phyloP scores from a whole-genome alignment of 2,888 invertebrate genomes.

The Noctua janthina region DNA sequence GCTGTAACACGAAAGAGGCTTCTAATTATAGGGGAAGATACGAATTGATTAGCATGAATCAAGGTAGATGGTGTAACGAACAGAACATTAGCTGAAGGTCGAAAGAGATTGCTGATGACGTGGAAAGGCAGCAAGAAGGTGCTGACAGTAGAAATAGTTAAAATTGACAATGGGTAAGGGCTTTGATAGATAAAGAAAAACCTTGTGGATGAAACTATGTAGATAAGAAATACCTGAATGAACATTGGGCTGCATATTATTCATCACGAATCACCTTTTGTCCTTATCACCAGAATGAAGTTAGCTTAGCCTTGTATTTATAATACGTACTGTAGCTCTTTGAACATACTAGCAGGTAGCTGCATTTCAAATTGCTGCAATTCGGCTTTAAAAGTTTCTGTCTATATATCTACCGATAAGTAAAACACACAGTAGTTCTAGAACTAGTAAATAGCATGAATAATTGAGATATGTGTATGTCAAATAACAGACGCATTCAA shows the following conservation, averaged over 20 bases:
- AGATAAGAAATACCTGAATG: background rate
- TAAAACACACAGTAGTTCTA: slow-evolving; percentile 1
- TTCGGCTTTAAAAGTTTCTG: background rate
- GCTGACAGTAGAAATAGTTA: background rate
- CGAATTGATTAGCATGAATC: background rate
- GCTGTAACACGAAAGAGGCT: no score
- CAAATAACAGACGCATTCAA: slow-evolving; percentile 49
- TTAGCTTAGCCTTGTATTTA: background rate
- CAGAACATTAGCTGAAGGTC: background rate
- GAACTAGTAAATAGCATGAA: slow-evolving; percentile 45
- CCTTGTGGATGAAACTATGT: background rate
- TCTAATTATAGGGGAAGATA: background rate
- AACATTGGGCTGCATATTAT: background rate
- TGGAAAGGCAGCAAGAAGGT: background rate
- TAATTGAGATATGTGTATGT: slow-evolving; percentile 42
- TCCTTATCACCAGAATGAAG: background rate
- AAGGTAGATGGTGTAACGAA: background rate
- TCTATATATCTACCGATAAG: background rate
- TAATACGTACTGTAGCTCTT: background rate
- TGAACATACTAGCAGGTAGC: background rate
- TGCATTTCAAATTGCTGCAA: background rate
- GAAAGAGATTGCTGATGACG: background rate
- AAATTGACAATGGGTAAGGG: background rate
- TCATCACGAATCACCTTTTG: background rate
- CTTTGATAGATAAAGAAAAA: background rate